Base-by-base conservation (phyloP, 2,797 vertebrate genomes). In the Lagodon rhomboides region DNA sequence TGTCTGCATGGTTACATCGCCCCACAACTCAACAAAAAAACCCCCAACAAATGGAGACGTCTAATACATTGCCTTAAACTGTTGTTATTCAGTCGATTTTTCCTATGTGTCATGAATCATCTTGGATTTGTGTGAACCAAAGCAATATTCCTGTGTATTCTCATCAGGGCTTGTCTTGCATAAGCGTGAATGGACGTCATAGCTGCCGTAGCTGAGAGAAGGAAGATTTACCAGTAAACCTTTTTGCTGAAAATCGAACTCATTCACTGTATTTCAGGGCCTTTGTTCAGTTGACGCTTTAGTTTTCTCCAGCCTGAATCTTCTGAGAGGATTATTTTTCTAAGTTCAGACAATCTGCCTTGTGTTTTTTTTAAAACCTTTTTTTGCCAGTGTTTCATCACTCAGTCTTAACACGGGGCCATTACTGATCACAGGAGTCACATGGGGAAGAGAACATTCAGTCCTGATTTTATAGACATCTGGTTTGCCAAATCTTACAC, bases 401-500 rank as follows among this genome's bases (percentile, higher is more conserved):
- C 73, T 22, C 78, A 60, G 83, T 92, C 83, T 88, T 82, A 83
- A 78, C 68, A 54, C n/a, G 7, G 49, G 69, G 63, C 75, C 61
- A n/a, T 70, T 20, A 6, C 68, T 58, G 49, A 83, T 70, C 58
- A 12, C 80, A 64, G 60, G 49, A 51, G 68, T 76, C 60, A 71
- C 59, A 63, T 56, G 53, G 50, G 63, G 53, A 51, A 22, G 34
- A 64, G 30, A 77, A 82, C 44, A 30, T 53, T 38, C 27, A 75
- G 34, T 76, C 50, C 54, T 58, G 66, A 82, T 34, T 77, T 46
- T 50, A 76, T 9, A 61, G 53, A 81, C 59, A 38, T 85, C 77
- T 83, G 61, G 2, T 91, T 91, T 94, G 93, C 94, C 93, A 95
- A 94, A 92, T 66, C 47, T 80, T 46, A 51, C 84, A 77, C 53